These are phyloP conservation scores for Ptiloglossa arizonensis DNA, from an alignment of 1,140 invertebrate genomes.

Conservation along the genomic window DNA sequence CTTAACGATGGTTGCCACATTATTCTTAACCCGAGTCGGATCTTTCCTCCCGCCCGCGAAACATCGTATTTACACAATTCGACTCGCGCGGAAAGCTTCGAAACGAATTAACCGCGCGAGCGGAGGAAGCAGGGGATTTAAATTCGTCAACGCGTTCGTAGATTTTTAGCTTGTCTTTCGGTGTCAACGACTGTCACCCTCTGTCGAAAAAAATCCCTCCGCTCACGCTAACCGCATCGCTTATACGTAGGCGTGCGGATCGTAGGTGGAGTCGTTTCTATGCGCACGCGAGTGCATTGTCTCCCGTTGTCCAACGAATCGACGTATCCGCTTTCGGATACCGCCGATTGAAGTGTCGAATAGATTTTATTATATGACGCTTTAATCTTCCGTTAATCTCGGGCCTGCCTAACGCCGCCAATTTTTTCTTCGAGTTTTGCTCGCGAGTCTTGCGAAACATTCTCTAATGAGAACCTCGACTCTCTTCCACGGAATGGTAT, in stretches of 20 bases:
- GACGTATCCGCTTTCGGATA: constrained; percentile 52
- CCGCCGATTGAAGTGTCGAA: constrained; percentile 10
- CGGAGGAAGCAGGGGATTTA: too few relatives aligned
- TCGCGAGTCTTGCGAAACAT: too few relatives aligned
- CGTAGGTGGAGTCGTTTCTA: constrained; percentile 64
- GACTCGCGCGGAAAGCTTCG: too few relatives aligned
- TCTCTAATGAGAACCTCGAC: too few relatives aligned
- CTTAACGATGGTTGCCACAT: too few relatives aligned
- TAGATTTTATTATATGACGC: constrained; percentile 14
- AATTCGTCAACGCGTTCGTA: background rate
- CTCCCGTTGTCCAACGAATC: constrained; percentile 53
- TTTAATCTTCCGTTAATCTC: background rate
- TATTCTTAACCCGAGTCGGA: too few relatives aligned
- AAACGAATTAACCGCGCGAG: too few relatives aligned
- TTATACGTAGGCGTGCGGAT: constrained; percentile 53
- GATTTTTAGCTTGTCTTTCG: background rate
- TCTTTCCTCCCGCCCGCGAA: too few relatives aligned
- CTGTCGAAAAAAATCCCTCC: constrained; percentile 46
- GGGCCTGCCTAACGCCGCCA: background rate
- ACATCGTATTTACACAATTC: too few relatives aligned
- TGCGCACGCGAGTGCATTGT: constrained; percentile 60
- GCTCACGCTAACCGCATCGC: constrained; percentile 33
- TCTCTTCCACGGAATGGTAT: too few relatives aligned
- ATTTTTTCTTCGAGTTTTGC: too few relatives aligned
- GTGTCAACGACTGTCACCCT: constrained; percentile 24